Conservation (phyloP, 2,113 vertebrate species). For the Shinisaurus crocodilurus region DNA sequence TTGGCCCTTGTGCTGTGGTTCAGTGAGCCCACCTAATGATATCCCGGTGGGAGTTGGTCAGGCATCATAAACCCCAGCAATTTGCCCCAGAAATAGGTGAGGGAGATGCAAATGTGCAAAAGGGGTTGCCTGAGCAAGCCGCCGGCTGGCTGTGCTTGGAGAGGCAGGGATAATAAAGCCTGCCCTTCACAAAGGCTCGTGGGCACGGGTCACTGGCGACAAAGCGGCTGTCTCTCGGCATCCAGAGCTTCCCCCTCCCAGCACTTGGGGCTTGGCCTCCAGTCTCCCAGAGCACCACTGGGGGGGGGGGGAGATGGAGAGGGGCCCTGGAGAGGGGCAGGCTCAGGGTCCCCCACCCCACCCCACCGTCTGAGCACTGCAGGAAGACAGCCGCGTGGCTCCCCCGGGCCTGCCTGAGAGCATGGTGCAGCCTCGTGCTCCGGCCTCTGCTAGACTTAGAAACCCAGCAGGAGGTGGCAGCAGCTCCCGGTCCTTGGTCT, state of each 20-base stretch:
- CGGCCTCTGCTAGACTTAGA: neutral
- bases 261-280: too few relatives aligned
- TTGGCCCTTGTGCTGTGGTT: constrained; percentile 35
- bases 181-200: neutral
- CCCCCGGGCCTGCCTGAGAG: too few relatives aligned
- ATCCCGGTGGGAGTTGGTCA: constrained; percentile 38
- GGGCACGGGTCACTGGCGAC: neutral
- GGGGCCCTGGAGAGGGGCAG: too few relatives aligned
- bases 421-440: too few relatives aligned
- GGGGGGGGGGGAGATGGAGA: too few relatives aligned
- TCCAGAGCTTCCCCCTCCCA: too few relatives aligned
- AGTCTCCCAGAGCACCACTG: too few relatives aligned
- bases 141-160: neutral
- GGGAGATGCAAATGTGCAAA: constrained; percentile 23
- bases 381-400: too few relatives aligned
- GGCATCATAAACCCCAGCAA: constrained; percentile 41
- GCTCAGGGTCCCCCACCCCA: too few relatives aligned
- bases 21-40: constrained; percentile 49
- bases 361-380: too few relatives aligned
- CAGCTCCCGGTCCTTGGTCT: too few relatives aligned
- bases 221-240: too few relatives aligned
- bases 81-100: constrained; percentile 28
- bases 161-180: neutral
- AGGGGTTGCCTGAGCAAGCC: neutral
- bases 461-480: neutral